These are phyloP conservation scores for Syritta pipiens DNA, from an alignment of 2,888 invertebrate species.

Conservation along the genomic window DNA sequence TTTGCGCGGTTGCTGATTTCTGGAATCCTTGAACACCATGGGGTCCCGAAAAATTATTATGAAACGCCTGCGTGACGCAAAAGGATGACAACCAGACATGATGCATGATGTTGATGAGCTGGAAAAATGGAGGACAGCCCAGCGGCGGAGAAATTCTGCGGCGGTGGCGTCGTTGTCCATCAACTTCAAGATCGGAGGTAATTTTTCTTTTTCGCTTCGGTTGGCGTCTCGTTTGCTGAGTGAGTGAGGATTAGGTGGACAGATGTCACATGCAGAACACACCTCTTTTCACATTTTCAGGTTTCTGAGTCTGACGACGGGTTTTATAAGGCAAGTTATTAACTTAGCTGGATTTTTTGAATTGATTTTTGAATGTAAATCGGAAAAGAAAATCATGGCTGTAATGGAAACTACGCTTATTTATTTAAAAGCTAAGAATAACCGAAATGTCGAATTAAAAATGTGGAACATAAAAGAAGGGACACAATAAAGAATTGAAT, in stretches of 20 bases:
- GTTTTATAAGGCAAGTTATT: no score
- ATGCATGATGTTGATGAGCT: no score
- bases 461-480: no score
- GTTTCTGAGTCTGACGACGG: no score
- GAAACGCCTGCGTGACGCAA: conserved; percentile 6
- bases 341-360: no score
- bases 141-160: conserved; percentile 6
- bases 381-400: no score
- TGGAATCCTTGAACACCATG: conserved; percentile 51
- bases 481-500: no score
- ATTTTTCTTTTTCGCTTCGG: conserved; percentile 23
- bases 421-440: no score
- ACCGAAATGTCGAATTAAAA: no score
- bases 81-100: conserved; percentile 46
- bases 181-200: conserved; percentile 6
- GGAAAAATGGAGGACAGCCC: conserved; percentile 41
- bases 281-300: no score
- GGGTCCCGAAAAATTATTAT: conserved; percentile 33
- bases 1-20: conserved; percentile 50
- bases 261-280: conserved; percentile 41
- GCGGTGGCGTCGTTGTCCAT: conserved; percentile 29
- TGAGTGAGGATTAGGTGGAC: conserved; percentile 16
- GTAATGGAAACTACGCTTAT: no score
- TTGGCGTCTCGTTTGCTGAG: not conserved
- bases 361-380: no score